Conservation (phyloP, 2,888 invertebrate genomes). For the Eupithecia tripunctaria region DNA sequence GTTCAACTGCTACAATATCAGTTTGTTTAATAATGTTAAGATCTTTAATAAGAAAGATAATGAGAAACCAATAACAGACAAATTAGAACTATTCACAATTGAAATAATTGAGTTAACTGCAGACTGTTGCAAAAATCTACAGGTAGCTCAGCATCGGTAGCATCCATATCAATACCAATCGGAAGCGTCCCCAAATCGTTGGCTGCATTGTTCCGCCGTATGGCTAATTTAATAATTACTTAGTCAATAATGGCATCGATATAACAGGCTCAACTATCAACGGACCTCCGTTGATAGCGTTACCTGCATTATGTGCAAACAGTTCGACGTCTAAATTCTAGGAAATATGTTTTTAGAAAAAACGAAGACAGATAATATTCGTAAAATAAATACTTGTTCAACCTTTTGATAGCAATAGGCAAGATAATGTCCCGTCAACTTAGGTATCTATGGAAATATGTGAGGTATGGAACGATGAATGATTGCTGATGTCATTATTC, state of each 20-base stretch:
- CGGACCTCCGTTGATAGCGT: background rate
- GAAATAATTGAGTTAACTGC: too few relatives aligned
- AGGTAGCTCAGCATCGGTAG: too few relatives aligned
- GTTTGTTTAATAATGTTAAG: background rate
- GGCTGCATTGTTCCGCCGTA: too few relatives aligned
- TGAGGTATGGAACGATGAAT: conserved; percentile 3
- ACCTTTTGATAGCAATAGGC: background rate
- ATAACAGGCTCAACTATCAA: background rate
- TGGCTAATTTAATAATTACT: too few relatives aligned
- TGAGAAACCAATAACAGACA: too few relatives aligned
- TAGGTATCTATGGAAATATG: background rate
- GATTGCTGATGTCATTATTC: conserved; percentile 29
- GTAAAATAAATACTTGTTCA: background rate
- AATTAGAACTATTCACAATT: too few relatives aligned
- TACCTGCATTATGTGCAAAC: background rate
- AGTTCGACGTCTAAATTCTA: background rate
- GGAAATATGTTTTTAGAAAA: background rate
- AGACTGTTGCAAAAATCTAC: too few relatives aligned
- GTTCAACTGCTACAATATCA: background rate
- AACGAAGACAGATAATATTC: background rate
- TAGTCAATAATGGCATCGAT: background rate
- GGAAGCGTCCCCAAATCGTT: too few relatives aligned
- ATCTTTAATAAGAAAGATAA: too few relatives aligned
- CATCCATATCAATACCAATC: too few relatives aligned
- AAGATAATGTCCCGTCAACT: background rate